Base-by-base conservation (phyloP, 2,797 vertebrate species). In the Thunnus albacares region DNA sequence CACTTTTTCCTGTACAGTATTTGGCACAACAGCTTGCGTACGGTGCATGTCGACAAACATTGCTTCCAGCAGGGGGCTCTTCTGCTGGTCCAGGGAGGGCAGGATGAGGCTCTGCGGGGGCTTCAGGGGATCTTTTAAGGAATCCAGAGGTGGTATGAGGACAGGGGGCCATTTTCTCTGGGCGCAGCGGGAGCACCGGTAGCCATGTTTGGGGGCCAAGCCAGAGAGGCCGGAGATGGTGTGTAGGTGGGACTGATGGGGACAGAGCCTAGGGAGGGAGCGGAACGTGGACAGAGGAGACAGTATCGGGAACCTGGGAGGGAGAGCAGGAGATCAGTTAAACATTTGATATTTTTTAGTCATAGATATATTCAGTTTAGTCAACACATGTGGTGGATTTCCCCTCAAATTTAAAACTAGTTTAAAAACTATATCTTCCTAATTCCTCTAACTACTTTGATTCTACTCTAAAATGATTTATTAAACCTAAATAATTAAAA, bases 161-260 rank as follows among this genome's bases (percentile, higher is more conserved):
- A 96, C 70, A 8, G 97, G 89, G 0, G 98, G 97, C 98, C 98
- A 99, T 79, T 98, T 99, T 83, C 90, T 97, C 85, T 98, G 98
- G 87, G 96, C 96, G 20, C 98, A 99, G 38, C 98, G 97, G 30
- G 96, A 94, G 41, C 98, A 99, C 5, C 96, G 92, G 82, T 93
- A 91, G 58, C 95, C 97, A 0, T 96, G 95, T 66, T 87, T 95
- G 0, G 96, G 92, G 20, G 95, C 96, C 3, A 96, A 86, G 12
- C 95, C 95, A 0, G 94, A 97, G 1, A 96, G 91, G 7, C 96
- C 96, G 0, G 94, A 97, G 91, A 99, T 96, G 0, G 98, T 99
- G 95, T 99, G 98, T 14, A 96, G 96, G 87, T 99, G 98, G 64
- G 97, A 97, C 89, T 96, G 97, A 85, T 99, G 98, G 0, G 89